Conservation (phyloP, 2,113 vertebrate genomes). For the Columba livia region DNA sequence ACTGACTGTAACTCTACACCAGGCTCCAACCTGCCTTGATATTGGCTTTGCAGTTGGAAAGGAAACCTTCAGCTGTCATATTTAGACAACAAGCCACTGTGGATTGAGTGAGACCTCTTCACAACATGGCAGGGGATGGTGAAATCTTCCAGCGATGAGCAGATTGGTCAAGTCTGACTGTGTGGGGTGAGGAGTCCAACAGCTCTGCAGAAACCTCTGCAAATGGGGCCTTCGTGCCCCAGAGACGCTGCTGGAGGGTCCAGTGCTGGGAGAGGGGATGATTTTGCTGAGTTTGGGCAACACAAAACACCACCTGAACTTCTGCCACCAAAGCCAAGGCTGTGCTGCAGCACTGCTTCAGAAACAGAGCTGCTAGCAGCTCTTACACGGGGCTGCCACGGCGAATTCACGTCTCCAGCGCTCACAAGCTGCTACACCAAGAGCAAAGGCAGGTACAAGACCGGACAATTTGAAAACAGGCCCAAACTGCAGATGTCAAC, state of each 20-base stretch:
- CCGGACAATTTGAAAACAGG: rapidly evolving
- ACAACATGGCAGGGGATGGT: rapidly evolving
- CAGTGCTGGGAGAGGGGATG: neutral
- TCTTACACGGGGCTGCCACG: neutral
- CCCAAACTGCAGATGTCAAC: neutral
- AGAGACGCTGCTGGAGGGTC: neutral
- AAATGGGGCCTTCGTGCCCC: rapidly evolving
- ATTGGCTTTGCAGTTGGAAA: neutral
- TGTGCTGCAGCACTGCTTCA: neutral
- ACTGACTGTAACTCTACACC: neutral
- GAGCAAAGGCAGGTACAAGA: neutral
- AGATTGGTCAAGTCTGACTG: neutral
- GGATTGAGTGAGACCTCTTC: neutral
- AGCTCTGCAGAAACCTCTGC: neutral
- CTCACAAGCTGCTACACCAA: neutral
- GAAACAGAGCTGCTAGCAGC: neutral
- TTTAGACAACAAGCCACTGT: neutral
- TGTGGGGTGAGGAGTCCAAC: neutral
- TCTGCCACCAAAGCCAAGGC: neutral
- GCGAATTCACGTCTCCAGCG: rapidly evolving
- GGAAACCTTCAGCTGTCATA: neutral
- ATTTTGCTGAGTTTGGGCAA: neutral
- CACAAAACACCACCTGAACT: neutral
- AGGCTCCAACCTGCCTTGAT: neutral
- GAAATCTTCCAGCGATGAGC: neutral